These are phyloP conservation scores for Hirtodrosophila alboralis DNA, from an alignment of 2,888 invertebrate species.

Conservation along the genomic window DNA sequence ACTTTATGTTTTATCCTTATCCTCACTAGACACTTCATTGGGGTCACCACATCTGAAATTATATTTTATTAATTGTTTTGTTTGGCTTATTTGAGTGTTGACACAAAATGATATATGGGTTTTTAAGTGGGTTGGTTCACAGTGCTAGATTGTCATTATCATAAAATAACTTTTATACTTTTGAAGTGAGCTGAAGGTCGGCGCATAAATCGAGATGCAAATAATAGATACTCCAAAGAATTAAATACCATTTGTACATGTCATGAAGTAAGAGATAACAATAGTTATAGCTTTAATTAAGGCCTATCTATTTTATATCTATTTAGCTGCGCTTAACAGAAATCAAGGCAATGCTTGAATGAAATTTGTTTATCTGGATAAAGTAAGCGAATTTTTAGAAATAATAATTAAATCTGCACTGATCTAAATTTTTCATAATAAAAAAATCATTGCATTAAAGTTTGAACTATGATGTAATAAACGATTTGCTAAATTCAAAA, in stretches of 20 bases:
- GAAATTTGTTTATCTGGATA: too few species aligned
- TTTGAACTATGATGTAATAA: too few species aligned
- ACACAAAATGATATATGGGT: conserved; percentile 52
- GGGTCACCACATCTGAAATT: conserved; percentile 80
- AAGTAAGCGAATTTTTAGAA: too few species aligned
- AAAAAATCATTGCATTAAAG: too few species aligned
- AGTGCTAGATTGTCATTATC: conserved; percentile 23
- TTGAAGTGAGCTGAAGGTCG: conserved; percentile 21
- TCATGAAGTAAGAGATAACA: background rate
- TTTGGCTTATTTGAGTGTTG: conserved; percentile 17
- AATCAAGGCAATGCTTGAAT: too few species aligned
- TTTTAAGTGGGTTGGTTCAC: conserved; percentile 32
- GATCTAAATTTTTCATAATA: too few species aligned
- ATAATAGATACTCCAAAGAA: conserved; percentile 4
- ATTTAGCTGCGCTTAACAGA: too few species aligned
- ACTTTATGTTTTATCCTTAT: conserved; percentile 64
- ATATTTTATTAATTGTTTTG: conserved; percentile 25
- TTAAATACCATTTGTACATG: background rate
- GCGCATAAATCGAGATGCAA: conserved; percentile 7
- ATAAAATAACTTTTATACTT: conserved; percentile 25
- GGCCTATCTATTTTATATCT: too few species aligned
- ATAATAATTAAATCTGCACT: too few species aligned
- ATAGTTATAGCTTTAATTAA: background rate
- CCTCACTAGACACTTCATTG: conserved; percentile 72
- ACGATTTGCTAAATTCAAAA: too few species aligned